Base-by-base conservation (phyloP, 2,797 vertebrate genomes). In the Sebastiscus albofasciatus region DNA sequence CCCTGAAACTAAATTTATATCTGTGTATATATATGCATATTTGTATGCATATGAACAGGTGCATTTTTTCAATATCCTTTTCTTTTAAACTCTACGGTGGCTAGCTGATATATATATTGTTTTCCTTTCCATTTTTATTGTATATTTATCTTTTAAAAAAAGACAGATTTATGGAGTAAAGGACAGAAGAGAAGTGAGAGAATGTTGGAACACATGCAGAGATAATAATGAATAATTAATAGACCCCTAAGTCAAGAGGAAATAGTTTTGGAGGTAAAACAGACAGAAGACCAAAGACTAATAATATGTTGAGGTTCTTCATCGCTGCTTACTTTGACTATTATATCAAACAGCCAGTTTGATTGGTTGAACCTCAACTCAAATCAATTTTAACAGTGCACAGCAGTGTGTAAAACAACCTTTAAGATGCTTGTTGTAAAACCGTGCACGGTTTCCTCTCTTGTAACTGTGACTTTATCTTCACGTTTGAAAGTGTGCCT, bases 381-480 rank as follows among this genome's bases (percentile, higher is more conserved):
- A 77, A 79, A 82, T 84, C 81, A 81, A 62, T 87, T 77, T 77
- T 60, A 82, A 67, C 74, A 59, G 10, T 13, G 61, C 18, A 65
- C 33, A 66, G 39, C 42, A n/a, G 54, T 1, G 24, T 67, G 74
- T 71, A 75, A 73, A 88, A 77, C 76, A 64, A 72, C 67, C 46
- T 81, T 64, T 39, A 75, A 77, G 67, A 31, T 34, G 65, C 20
- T 34, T 42, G 52, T 55, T 70, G 79, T 77, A 69, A 80, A 83
- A 64, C 26, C 29, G 22, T 14, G 14, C 8, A 8, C 26, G 1
- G 18, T 60, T 13, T 62, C 34, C 42, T 33, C 9, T 13, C 20
- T 14, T 49, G 65, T 27, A 2, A 2, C 26, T 60, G 58, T 36
- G 66, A 75, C 42, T 31, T 82, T 52, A 52, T 72, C 71, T 54